Conservation (phyloP, 2,113 vertebrate species). For the Uropsilus gracilis region DNA sequence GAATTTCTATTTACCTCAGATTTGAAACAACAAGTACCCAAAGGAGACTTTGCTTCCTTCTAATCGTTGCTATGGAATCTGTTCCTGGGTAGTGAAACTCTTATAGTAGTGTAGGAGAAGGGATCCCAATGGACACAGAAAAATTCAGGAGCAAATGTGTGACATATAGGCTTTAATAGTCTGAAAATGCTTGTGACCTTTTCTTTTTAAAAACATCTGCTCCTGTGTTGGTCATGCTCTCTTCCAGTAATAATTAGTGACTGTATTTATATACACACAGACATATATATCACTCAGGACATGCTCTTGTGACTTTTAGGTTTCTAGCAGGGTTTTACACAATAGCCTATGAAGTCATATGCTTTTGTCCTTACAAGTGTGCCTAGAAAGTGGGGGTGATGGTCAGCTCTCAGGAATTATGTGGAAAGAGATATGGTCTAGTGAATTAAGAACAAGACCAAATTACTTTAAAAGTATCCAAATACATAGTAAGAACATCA, state of each 20-base stretch:
- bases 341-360: not conserved
- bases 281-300: not conserved
- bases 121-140: not conserved
- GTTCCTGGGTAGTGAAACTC: not conserved
- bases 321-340: not conserved
- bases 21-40: not conserved
- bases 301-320: not conserved
- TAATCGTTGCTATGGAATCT: not conserved
- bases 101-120: not conserved
- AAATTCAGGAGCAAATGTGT: constrained; percentile 22
- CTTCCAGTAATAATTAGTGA: constrained; percentile 48
- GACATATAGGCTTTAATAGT: constrained; percentile 28
- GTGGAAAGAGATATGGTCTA: not conserved
- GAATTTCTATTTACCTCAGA: not conserved
- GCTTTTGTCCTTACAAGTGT: not conserved
- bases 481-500: not conserved
- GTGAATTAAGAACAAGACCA: not conserved
- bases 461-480: not conserved
- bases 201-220: constrained; percentile 66
- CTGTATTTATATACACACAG: not conserved
- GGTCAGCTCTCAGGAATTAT: not conserved
- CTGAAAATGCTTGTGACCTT: constrained; percentile 69
- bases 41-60: not conserved
- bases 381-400: not conserved
- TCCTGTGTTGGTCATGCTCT: constrained; percentile 45